phyloP scores from a whole-genome alignment of 30 jellyfish, hydroid and myxozoan genomes.

The Cassiopea xamachana region DNA sequence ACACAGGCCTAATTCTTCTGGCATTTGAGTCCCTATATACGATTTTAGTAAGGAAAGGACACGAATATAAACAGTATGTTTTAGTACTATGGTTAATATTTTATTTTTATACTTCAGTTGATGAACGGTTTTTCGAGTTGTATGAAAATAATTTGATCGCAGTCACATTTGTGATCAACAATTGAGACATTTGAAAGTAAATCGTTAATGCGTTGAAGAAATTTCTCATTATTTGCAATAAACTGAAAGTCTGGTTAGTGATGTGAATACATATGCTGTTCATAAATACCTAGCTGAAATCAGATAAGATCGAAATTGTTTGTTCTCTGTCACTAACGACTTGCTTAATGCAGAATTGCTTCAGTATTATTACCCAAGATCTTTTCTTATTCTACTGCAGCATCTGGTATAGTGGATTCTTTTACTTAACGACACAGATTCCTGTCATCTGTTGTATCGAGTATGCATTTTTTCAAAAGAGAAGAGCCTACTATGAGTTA shows the following conservation, averaged over 20 bases:
- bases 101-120: not conserved
- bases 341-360: not conserved
- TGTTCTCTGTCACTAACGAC: not conserved
- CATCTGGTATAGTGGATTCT: slow-evolving; percentile 87
- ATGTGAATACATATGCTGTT: too few relatives aligned
- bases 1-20: slow-evolving; percentile 59
- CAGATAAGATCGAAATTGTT: not conserved
- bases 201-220: not conserved
- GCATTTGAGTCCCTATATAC: slow-evolving; percentile 79
- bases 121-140: not conserved
- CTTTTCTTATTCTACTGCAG: not conserved
- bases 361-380: not conserved
- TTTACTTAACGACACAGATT: slow-evolving; percentile 60
- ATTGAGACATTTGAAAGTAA: not conserved
- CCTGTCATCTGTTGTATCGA: slow-evolving; percentile 82
- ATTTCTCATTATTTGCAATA: not conserved
- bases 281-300: too few relatives aligned
- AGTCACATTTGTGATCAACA: not conserved
- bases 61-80: slow-evolving; percentile 80
- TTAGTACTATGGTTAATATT: not conserved
- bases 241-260: not conserved
- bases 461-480: slow-evolving; percentile 37
- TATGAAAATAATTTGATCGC: not conserved
- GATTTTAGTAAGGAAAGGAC: slow-evolving; percentile 72
- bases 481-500: slow-evolving; percentile 34